Conservation (phyloP, 2,888 invertebrate species). For the Dermolepida albohirtum region DNA sequence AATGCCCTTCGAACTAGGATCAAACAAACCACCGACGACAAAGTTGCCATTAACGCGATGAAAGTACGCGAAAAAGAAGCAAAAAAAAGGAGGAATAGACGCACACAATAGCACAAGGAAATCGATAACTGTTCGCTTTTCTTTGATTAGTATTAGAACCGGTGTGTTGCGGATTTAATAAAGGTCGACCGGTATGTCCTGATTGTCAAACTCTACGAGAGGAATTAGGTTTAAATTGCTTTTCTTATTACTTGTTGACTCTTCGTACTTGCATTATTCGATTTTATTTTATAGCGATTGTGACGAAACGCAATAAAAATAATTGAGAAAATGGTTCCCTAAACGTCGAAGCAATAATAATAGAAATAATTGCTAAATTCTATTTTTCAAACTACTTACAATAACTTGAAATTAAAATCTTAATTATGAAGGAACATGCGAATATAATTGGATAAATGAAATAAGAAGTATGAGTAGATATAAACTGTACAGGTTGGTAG, state of each 20-base stretch:
- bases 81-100: neutral
- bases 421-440: too few relatives aligned
- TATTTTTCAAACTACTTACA: too few relatives aligned
- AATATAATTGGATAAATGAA: too few relatives aligned
- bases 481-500: too few relatives aligned
- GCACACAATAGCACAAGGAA: neutral
- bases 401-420: too few relatives aligned
- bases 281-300: neutral
- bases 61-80: slow-evolving; percentile 17
- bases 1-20: slow-evolving; percentile 35
- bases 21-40: slow-evolving; percentile 29
- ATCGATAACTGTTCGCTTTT: slow-evolving; percentile 25
- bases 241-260: slow-evolving; percentile 5
- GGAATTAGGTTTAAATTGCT: slow-evolving; percentile 7
- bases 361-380: too few relatives aligned
- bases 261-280: neutral
- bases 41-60: slow-evolving; percentile 39
- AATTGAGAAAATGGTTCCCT: too few relatives aligned
- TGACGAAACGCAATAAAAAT: too few relatives aligned
- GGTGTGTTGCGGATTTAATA: slow-evolving; percentile 19
- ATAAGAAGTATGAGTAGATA: too few relatives aligned
- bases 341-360: too few relatives aligned
- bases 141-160: slow-evolving; percentile 37
- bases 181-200: slow-evolving; percentile 10
- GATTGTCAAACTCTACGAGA: slow-evolving; percentile 3